phyloP scores from a whole-genome alignment of 53 echinoderm and acorn worm species.

The Paelopatides confundens region DNA sequence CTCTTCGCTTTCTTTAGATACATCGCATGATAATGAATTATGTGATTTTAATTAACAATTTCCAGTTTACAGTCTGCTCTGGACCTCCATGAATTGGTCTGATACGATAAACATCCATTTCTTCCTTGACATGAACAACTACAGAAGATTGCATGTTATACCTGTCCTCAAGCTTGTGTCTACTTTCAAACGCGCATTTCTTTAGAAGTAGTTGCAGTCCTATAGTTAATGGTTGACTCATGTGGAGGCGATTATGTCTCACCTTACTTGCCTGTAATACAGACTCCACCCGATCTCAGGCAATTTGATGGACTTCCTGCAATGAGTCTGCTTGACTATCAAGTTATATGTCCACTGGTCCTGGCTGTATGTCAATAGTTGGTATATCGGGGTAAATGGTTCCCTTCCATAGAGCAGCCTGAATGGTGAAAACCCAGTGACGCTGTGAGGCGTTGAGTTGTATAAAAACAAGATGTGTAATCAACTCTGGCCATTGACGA shows the following conservation, averaged over 20 bases:
- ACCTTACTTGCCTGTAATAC: not conserved
- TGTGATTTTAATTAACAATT: not conserved
- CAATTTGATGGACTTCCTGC: conserved; percentile 11
- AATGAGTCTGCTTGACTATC: conserved; percentile 31
- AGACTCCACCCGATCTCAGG: not conserved
- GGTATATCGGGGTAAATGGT: conserved; percentile 46
- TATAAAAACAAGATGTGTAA: conserved; percentile 60
- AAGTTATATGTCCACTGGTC: conserved; percentile 45
- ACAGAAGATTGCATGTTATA: not conserved
- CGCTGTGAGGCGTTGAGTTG: conserved; percentile 64
- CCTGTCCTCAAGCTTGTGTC: not conserved
- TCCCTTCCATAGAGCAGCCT: conserved; percentile 49
- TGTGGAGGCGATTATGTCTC: not conserved
- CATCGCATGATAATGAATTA: not conserved
- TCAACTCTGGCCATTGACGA: conserved; percentile 53
- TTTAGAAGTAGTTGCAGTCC: not conserved
- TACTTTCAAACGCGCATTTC: not conserved
- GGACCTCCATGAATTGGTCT: not conserved
- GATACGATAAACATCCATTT: not conserved
- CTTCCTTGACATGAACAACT: not conserved
- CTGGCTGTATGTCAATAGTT: conserved; percentile 26
- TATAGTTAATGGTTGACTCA: not conserved
- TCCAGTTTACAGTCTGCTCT: not conserved
- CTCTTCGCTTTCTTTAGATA: not conserved
- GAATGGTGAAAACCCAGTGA: conserved; percentile 52